A percentile compares a stretch with the other conserved stretches of the same genome.
Conservation (phyloP, 1,140 invertebrate genomes). For the Pentalonia nigronervosa region DNA sequence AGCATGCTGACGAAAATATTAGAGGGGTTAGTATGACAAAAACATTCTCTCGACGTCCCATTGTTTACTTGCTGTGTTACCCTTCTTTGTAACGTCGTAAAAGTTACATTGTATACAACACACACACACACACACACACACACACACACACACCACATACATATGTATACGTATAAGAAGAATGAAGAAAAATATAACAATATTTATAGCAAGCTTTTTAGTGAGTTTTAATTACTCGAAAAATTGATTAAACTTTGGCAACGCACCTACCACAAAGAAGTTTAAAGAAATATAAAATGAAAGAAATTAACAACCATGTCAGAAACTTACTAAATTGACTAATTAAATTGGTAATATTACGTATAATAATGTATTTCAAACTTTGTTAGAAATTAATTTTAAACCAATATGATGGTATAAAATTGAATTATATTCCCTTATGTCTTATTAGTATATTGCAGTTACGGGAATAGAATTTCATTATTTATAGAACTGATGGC, state of each 20-base stretch:
- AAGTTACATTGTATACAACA: not conserved
- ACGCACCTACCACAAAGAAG: not conserved
- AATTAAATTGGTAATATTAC: constrained; percentile 13
- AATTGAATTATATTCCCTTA: not conserved
- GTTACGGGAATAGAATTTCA: not conserved
- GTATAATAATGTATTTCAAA: constrained; percentile 18
- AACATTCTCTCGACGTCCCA: not conserved
- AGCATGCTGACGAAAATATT: not conserved
- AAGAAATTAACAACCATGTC: constrained; percentile 16
- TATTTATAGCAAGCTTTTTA: constrained; percentile 4
- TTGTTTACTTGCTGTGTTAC: constrained; percentile 19
- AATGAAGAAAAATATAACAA: constrained; percentile 11
- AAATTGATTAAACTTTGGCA: constrained; percentile 2
- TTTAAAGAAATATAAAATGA: not conserved
- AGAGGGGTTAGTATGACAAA: constrained; percentile 42
- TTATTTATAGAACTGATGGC: not conserved
- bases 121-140: not conserved
- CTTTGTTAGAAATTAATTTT: constrained; percentile 5
- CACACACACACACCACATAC: too few species aligned
- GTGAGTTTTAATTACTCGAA: constrained; percentile 11
- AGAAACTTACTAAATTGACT: constrained; percentile 7
- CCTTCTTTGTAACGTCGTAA: not conserved
- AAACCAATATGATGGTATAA: not conserved
- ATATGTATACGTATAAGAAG: not conserved
- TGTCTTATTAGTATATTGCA: not conserved